Evolutionary conservation across 2,888 invertebrate species (phyloP).

Genomic region (Sepiola atlantica): DNA sequence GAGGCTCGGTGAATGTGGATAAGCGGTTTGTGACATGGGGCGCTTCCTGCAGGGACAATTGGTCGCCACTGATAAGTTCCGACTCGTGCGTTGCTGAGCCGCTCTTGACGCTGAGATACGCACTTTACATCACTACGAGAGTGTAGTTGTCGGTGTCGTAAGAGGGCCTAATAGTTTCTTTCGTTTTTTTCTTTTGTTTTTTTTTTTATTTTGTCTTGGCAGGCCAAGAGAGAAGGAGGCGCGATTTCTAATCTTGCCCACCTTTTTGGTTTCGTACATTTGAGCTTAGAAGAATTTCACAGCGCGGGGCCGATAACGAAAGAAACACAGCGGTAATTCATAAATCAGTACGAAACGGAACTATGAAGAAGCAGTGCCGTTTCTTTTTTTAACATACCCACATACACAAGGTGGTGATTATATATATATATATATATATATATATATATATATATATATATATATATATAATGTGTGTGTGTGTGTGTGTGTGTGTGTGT

Average conservation of each 20-base stretch:
- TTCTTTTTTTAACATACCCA: no score
- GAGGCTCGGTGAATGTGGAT: background rate
- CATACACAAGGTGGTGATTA: no score
- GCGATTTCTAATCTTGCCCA: background rate
- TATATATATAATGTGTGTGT: no score
- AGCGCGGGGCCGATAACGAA: background rate
- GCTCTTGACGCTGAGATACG: background rate
- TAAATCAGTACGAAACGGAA: background rate
- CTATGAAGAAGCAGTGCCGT: background rate
- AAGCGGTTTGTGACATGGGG: background rate
- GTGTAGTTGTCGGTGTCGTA: background rate
- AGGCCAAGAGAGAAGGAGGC: background rate
- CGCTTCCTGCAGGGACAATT: conserved; percentile 23
- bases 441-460: no score
- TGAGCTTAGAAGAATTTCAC: background rate
- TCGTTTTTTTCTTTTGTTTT: no score
- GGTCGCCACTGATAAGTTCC: background rate
- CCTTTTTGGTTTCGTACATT: background rate
- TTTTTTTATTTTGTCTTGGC: background rate
- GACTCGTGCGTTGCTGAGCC: background rate
- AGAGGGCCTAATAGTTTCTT: background rate
- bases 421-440: no score
- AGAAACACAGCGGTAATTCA: background rate
- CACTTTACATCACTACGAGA: background rate
- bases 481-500: no score